Base-by-base conservation (phyloP, 2,797 vertebrate species). In the Denticeps clupeoides region DNA sequence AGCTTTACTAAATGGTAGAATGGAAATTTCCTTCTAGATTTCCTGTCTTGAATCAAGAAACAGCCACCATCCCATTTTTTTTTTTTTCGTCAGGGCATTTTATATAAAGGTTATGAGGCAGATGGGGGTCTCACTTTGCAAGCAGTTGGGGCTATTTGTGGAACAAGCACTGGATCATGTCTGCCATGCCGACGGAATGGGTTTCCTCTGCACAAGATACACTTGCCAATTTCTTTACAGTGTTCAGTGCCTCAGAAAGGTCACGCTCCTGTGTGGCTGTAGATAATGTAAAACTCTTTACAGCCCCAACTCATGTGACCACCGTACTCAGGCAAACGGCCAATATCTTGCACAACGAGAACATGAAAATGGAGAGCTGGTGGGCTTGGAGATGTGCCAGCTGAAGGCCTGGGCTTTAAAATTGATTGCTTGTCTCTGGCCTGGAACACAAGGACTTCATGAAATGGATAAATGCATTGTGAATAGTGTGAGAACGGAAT, bases 391-490 rank as follows among this genome's bases (percentile, higher is more conserved):
- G 18, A 7, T 32, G 12, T 28, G 69, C 71, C 74, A 78, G 55
- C 57, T 49, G 72, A 65, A 53, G 66, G 73, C 58, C 32, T 60
- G 52, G 58, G 47, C 55, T 69, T 58, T 52, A 60, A 73, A 78
- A 35, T 67, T 57, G 58, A 80, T 70, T 55, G 63, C 65, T 48
- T 58, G 47, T 47, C 51, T 64, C 67, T 67, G 56, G 49, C 28
- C 27, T 13, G 56, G 63, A 78, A 71, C 73, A 74, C 68, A 73
- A 77, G 60, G 68, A 69, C 58, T 63, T 73, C 59, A 69, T 77
- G 71, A 72, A 75, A 74, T 71, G 66, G 73, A 81, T 75, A 70
- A 73, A 71, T 69, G 61, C 51, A 65, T 62, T 53, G 60, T 22
- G 55, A 29, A 52, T 64, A 66, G 70, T 64, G 71, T 65, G 47